These are phyloP conservation scores for Taphrorychus bicolor DNA, from an alignment of 2,888 invertebrate genomes.

Conservation along the genomic window DNA sequence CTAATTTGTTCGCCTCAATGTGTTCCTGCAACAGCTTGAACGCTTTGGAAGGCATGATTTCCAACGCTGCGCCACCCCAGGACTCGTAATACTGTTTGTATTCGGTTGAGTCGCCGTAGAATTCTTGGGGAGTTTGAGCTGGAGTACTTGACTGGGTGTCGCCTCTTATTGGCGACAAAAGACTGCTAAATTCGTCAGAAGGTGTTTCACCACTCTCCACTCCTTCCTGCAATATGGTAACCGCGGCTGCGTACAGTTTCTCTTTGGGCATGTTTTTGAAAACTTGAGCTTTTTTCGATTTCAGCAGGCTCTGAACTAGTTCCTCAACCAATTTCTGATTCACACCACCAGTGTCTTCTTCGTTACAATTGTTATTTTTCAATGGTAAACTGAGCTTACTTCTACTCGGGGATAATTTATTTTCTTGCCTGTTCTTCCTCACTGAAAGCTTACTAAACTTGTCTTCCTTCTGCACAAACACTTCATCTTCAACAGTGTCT, in stretches of 20 bases:
- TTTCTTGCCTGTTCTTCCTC: constrained; percentile 43
- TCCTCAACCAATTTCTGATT: constrained; percentile 67
- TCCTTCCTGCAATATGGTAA: constrained; percentile 66
- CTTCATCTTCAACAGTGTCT: constrained; percentile 51
- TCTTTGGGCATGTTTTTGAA: constrained; percentile 65
- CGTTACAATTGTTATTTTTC: constrained; percentile 61
- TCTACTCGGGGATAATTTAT: constrained; percentile 59
- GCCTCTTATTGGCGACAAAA: constrained; percentile 53
- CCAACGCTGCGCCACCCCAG: constrained; percentile 58
- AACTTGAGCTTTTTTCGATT: constrained; percentile 64
- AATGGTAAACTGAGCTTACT: constrained; percentile 64
- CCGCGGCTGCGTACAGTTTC: constrained; percentile 66
- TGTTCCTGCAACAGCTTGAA: constrained; percentile 65
- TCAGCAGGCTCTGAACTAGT: constrained; percentile 65
- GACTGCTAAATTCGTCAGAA: constrained; percentile 55
- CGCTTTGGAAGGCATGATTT: constrained; percentile 64
- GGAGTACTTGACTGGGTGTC: constrained; percentile 61
- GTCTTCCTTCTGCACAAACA: constrained; percentile 30
- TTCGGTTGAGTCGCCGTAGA: constrained; percentile 61
- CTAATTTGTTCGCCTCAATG: constrained; percentile 54
- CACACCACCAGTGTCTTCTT: constrained; percentile 55
- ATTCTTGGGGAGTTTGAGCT: constrained; percentile 61
- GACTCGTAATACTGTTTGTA: constrained; percentile 65
- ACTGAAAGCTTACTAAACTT: constrained; percentile 43
- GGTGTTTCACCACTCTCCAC: constrained; percentile 60